Base-by-base conservation (phyloP, 2,888 invertebrate genomes). In the Serrognathus titanus region DNA sequence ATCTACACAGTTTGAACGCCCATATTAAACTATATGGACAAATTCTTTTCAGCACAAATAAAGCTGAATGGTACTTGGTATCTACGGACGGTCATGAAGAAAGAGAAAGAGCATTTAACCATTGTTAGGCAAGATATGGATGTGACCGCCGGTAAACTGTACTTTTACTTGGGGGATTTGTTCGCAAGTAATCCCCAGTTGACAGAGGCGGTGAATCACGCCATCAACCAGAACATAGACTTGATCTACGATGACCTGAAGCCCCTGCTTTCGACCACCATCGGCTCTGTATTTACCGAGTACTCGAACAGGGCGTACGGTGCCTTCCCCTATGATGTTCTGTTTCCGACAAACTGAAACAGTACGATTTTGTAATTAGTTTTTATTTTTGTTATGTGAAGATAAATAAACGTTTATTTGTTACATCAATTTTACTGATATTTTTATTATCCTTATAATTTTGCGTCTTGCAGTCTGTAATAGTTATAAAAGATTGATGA, bases 211-310 rank as follows among this genome's bases (percentile, higher is more conserved):
- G 73, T 75, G 11, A 78, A 78, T 57, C 65, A 66, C 41, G 69
- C 74, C 2, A 73, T 78, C 51, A 75, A 71, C 54, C 74, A 76
- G 43, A 78, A 78, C 59, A 69, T 73, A 38, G 67, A 75, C 40
- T 67, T 67, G 24, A 61, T 78, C 3, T 72, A 74, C 51, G 65
- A 71, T 41, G 77, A 78, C 57, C 53, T 78, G 12, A 73, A 71
- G 53, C 76, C 77, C n/a, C 67, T 75, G 8, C 59, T 77, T 20
- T 60, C 65, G 48, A 61, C 68, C 43, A 65, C 68, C 2, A 60
- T 71, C 9, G 59, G 60, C 9, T 52, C 54, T 11, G 52, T 72
- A 5, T 53, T 66, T 3, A 57, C 53, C 12, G 60, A 65, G 16
- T 59, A 64, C 9, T 61, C 67, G 4, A 62, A 59, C 38, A 63